Evolutionary conservation across 2,888 invertebrate species (phyloP).

Genomic region (Acleris emargana): DNA sequence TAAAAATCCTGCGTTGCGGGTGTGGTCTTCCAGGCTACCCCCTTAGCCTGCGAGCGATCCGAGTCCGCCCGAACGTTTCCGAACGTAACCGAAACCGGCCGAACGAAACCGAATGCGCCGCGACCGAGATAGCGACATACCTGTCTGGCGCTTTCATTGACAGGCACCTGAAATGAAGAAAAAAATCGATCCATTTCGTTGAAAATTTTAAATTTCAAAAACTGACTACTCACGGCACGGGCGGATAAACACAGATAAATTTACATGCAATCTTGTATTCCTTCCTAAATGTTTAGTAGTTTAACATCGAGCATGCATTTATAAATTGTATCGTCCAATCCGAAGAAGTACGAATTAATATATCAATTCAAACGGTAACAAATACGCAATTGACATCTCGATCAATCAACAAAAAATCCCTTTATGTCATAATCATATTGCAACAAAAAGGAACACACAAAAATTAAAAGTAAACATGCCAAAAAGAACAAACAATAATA

Average conservation of each 20-base stretch:
- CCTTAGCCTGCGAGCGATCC: slow-evolving; percentile 69
- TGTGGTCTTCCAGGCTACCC: slow-evolving; percentile 82
- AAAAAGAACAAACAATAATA: slow-evolving; percentile 78
- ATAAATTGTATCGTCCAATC: slow-evolving; percentile 4
- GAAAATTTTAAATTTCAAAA: slow-evolving; percentile 81
- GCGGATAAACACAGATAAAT: slow-evolving; percentile 77
- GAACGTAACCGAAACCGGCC: slow-evolving; percentile 77
- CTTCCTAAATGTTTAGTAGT: slow-evolving; percentile 4
- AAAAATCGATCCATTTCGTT: slow-evolving; percentile 86
- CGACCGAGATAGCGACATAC: slow-evolving; percentile 83
- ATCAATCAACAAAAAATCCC: slow-evolving; percentile 46
- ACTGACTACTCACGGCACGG: slow-evolving; percentile 48
- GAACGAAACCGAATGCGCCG: slow-evolving; percentile 76
- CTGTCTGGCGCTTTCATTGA: slow-evolving; percentile 90
- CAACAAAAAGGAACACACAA: slow-evolving; percentile 61
- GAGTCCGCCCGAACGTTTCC: slow-evolving; percentile 72
- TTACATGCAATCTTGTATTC: slow-evolving; percentile 69
- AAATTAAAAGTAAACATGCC: slow-evolving; percentile 80
- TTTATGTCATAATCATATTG: slow-evolving; percentile 37
- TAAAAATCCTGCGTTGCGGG: slow-evolving; percentile 78
- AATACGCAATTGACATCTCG: slow-evolving; percentile 34
- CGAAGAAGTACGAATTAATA: slow-evolving; percentile 9
- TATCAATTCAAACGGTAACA: slow-evolving; percentile 16
- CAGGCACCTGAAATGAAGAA: slow-evolving; percentile 89
- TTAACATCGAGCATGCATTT: slow-evolving; percentile 24